Conservation (phyloP, 2,888 invertebrate species). For the Petrolisthes manimaculis region DNA sequence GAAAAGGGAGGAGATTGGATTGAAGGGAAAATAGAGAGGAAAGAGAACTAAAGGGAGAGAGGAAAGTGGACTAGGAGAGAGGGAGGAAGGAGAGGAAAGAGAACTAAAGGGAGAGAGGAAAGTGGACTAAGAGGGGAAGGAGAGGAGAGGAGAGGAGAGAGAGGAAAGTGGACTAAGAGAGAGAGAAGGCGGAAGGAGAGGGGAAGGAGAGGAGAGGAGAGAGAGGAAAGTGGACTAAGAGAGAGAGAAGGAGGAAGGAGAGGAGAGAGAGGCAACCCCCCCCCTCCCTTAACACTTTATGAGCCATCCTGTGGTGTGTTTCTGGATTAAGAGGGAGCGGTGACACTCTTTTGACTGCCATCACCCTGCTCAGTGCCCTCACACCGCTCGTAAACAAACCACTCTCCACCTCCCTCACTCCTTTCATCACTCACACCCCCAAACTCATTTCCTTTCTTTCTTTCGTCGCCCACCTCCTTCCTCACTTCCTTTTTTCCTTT, state of each 20-base stretch:
- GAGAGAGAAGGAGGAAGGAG: neutral
- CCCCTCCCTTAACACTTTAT: neutral
- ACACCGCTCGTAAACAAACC: neutral
- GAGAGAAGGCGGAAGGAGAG: neutral
- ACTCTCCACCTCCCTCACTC: neutral
- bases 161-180: neutral
- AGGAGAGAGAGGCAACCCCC: neutral
- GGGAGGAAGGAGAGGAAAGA: slow-evolving; percentile 12
- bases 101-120: neutral
- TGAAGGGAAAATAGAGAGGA: neutral
- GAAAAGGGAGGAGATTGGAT: neutral
- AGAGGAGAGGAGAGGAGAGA: neutral
- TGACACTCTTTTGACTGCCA: slow-evolving; percentile 36
- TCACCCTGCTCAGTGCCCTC: slow-evolving; percentile 19
- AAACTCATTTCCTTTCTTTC: neutral
- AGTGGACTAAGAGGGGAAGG: neutral
- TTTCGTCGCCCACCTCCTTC: neutral
- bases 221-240: neutral
- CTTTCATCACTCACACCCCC: neutral
- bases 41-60: neutral
- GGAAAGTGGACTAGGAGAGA: neutral
- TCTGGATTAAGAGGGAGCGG: slow-evolving; percentile 9
- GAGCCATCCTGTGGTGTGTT: neutral
- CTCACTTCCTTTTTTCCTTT: neutral
- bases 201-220: neutral